These are phyloP conservation scores for Torymus auratus DNA, from an alignment of 2,888 invertebrate species.

Conservation along the genomic window DNA sequence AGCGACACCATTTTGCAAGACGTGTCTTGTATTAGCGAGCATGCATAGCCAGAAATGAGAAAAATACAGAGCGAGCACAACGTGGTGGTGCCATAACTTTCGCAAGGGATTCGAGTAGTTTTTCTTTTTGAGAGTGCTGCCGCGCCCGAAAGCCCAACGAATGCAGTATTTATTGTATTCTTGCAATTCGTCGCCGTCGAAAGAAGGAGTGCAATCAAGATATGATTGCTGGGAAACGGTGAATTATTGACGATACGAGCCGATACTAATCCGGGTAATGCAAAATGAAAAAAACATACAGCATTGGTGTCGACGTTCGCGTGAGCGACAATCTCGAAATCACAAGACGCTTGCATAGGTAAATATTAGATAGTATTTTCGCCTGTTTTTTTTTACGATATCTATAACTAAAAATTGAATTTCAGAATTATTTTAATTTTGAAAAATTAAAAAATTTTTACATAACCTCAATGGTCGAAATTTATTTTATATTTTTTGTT, in stretches of 20 bases:
- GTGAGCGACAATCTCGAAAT: slow-evolving; percentile 79
- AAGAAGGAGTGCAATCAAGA: slow-evolving; percentile 1
- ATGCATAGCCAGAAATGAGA: slow-evolving; percentile 13
- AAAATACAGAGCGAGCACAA: background rate
- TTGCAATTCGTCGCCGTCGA: background rate
- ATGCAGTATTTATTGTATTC: slow-evolving; percentile 27
- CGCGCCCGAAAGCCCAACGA: slow-evolving; percentile 2
- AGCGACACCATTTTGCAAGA: slow-evolving; percentile 40
- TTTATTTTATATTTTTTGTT: slow-evolving; percentile 19
- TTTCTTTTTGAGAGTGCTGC: background rate
- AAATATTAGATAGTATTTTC: slow-evolving; percentile 29
- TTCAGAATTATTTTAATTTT: too few species aligned
- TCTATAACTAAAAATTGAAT: background rate
- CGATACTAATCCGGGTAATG: slow-evolving; percentile 29
- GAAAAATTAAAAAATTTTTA: background rate
- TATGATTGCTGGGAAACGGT: slow-evolving; percentile 28
- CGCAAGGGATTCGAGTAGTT: background rate
- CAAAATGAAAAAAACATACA: slow-evolving; percentile 79
- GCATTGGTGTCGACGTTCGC: slow-evolving; percentile 78
- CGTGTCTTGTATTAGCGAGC: background rate
- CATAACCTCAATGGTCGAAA: slow-evolving; percentile 36
- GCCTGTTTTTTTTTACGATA: background rate
- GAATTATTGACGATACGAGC: slow-evolving; percentile 42
- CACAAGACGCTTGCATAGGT: slow-evolving; percentile 80
- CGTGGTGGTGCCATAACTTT: background rate